These are phyloP conservation scores for Drosophila simulans DNA, from an alignment of 1,140 invertebrate genomes.

Conservation along the genomic window DNA sequence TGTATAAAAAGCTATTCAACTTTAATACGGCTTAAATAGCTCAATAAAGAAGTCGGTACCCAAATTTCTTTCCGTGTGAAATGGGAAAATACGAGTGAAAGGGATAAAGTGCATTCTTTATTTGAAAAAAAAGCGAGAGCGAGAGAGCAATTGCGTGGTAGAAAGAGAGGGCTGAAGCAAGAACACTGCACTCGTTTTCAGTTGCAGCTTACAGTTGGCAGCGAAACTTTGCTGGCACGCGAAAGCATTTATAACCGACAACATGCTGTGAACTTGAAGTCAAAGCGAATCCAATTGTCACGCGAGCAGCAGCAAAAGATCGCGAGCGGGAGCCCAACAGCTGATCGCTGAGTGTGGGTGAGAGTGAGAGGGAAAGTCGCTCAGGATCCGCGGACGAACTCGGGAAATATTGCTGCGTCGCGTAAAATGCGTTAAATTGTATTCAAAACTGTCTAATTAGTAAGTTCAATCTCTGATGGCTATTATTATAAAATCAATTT, in stretches of 20 bases:
- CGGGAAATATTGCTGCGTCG: background rate
- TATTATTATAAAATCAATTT: conserved; percentile 53
- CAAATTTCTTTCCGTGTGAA: background rate
- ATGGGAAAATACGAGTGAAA: background rate
- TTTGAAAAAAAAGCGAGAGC: background rate
- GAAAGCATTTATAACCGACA: conserved; percentile 65
- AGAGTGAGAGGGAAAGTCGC: conserved; percentile 6
- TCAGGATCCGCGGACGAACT: conserved; percentile 18
- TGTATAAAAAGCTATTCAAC: background rate
- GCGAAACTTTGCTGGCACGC: conserved; percentile 40
- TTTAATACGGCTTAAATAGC: too few relatives aligned
- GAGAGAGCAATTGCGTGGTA: background rate
- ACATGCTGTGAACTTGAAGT: conserved; percentile 72
- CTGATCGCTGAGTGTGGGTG: conserved; percentile 32
- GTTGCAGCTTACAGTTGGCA: conserved; percentile 17
- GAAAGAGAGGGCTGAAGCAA: conserved; percentile 6
- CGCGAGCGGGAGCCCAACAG: conserved; percentile 18
- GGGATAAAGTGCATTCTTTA: background rate
- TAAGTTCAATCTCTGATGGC: conserved; percentile 61
- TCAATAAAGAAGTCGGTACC: too few relatives aligned
- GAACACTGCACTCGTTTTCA: conserved; percentile 16
- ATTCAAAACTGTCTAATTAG: conserved; percentile 56
- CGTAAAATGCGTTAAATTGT: conserved; percentile 12
- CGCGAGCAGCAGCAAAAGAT: conserved; percentile 61
- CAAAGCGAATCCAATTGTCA: conserved; percentile 72